Conservation (phyloP, 2,888 invertebrate species). For the Stenolophus ochropezus region DNA sequence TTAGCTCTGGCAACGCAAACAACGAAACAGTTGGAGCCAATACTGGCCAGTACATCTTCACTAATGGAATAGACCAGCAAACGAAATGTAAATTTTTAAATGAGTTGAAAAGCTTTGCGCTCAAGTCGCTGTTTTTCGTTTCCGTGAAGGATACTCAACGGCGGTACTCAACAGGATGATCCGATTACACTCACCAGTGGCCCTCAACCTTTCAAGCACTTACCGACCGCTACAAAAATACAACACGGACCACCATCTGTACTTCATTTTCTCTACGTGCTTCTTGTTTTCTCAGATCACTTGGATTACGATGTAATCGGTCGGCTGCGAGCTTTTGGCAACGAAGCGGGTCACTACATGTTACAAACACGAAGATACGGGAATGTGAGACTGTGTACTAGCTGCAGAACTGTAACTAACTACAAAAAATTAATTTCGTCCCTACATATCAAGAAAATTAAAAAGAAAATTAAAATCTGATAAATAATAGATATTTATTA, state of each 20-base stretch:
- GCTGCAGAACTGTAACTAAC: too few relatives aligned
- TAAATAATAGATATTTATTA: too few relatives aligned
- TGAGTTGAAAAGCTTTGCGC: conserved; percentile 38
- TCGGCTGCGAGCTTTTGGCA: too few relatives aligned
- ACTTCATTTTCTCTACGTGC: conserved; percentile 1
- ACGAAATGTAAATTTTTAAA: conserved; percentile 52
- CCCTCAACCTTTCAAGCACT: conserved; percentile 29
- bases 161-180: conserved; percentile 40
- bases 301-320: background rate
- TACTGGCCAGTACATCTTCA: background rate
- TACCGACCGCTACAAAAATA: conserved; percentile 21
- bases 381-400: too few relatives aligned
- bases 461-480: too few relatives aligned
- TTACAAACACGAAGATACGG: too few relatives aligned
- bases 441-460: too few relatives aligned
- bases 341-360: background rate
- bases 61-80: conserved; percentile 38
- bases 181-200: conserved; percentile 32
- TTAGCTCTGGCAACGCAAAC: background rate
- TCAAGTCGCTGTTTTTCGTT: conserved; percentile 44
- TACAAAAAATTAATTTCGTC: too few relatives aligned
- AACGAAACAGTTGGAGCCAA: background rate
- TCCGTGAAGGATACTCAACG: conserved; percentile 18
- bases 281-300: conserved; percentile 1
- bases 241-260: background rate